phyloP scores from a whole-genome alignment of 2,797 vertebrate species.

The Molossus molossus region DNA sequence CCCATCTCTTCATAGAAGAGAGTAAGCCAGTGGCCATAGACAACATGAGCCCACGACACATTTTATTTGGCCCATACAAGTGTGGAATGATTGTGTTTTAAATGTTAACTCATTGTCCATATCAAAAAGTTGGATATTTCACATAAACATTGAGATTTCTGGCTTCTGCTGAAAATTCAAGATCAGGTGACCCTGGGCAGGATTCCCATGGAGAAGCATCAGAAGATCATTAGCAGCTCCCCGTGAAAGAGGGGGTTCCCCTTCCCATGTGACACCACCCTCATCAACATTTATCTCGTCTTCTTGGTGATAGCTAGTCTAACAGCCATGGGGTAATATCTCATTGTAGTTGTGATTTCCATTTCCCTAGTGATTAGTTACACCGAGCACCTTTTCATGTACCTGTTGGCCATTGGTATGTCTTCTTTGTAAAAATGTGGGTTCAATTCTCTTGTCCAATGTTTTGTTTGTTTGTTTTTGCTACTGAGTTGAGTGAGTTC shows the following conservation, averaged over 20 bases:
- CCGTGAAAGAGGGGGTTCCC: rapidly evolving
- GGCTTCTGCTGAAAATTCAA: not conserved
- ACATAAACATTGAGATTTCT: not conserved
- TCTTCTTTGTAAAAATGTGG: not conserved
- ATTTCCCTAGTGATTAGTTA: not conserved
- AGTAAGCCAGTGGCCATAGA: not conserved
- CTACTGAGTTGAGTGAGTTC: not conserved
- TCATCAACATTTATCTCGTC: not conserved
- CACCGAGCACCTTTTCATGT: not conserved
- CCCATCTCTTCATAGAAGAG: not conserved
- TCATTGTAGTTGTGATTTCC: not conserved
- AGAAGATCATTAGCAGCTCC: not conserved
- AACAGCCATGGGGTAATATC: not conserved
- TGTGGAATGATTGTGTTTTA: not conserved
- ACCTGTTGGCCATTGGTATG: not conserved
- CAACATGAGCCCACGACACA: not conserved
- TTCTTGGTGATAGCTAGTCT: not conserved
- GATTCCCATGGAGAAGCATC: not conserved
- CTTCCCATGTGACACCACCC: not conserved
- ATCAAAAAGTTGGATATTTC: conserved; percentile 4
- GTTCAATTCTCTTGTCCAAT: not conserved
- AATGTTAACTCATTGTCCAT: not conserved
- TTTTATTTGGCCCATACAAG: not conserved
- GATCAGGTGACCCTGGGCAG: not conserved
- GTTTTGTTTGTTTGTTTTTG: not conserved